phyloP scores from a whole-genome alignment of 2,113 vertebrate species.

The Planiliza haematocheilus region DNA sequence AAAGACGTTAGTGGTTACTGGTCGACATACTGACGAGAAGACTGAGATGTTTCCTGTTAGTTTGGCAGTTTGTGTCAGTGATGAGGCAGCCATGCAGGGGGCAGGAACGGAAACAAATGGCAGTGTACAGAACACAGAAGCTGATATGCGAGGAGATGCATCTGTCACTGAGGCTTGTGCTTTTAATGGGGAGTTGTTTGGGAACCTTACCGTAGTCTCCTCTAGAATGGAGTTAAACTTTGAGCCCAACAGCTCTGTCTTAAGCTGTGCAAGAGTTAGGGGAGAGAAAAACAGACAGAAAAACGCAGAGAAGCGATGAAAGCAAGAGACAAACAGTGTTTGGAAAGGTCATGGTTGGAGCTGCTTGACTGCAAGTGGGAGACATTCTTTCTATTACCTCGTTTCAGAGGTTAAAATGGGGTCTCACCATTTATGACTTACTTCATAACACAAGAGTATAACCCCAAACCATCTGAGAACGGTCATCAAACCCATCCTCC shows the following conservation, averaged over 20 bases:
- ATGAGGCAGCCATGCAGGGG: constrained; percentile 69
- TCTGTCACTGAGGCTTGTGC: constrained; percentile 65
- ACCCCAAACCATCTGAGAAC: constrained; percentile 64
- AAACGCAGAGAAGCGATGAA: constrained; percentile 86
- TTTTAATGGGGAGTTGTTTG: constrained; percentile 66
- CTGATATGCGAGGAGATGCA: constrained; percentile 64
- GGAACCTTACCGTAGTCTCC: constrained; percentile 88
- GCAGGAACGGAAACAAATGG: constrained; percentile 49
- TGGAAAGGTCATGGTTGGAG: constrained; percentile 75
- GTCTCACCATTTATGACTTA: constrained; percentile 33
- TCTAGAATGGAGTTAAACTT: constrained; percentile 91
- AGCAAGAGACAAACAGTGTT: constrained; percentile 82
- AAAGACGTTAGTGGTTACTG: constrained; percentile 68
- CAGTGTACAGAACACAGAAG: constrained; percentile 64
- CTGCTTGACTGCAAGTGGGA: constrained; percentile 64
- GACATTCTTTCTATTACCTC: constrained; percentile 40
- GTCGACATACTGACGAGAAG: constrained; percentile 57
- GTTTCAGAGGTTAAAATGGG: constrained; percentile 57
- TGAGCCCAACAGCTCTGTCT: constrained; percentile 90
- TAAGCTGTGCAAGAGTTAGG: constrained; percentile 87
- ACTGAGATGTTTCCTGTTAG: constrained; percentile 72
- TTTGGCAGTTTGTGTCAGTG: constrained; percentile 64
- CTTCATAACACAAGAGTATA: constrained; percentile 56
- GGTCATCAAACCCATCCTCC: constrained; percentile 69
- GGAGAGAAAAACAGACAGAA: constrained; percentile 85